Base-by-base conservation (phyloP, 2,888 invertebrate species). In the Selenia dentaria region DNA sequence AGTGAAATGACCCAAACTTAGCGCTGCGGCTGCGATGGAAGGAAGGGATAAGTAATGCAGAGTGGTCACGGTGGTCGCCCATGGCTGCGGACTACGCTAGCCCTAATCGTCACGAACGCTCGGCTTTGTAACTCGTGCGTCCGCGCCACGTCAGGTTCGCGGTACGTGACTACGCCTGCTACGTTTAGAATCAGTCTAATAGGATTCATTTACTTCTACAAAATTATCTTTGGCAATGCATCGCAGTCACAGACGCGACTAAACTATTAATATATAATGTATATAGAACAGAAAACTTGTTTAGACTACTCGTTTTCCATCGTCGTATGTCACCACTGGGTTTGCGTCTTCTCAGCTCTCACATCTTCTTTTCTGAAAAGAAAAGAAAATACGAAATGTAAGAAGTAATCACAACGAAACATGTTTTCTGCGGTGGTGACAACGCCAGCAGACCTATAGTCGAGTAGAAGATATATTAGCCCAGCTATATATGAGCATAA, bases 1-100 rank as follows among this genome's bases (percentile, higher is more conserved):
- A 64, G 70, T 68, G 82, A 86, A 86, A 84, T 83, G 85, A 83
- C 79, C 79, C 79, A 76, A 71, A 61, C 47, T 51, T 31, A 61
- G 67, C 62, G 67, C 52, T 66, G 74, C 57, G 55, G 61, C 26
- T 44, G 62, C 67, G 74, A 70, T 46, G 55, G 46, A 49, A 49
- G 50, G 42, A 26, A 26, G 47, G 55, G 56, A 35, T 12, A 14
- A 34, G 22, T 28, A 25, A 26, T 54, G 68, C 72, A 66, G 72
- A 59, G 80, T 86, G 77, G 75, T 67, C 61, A 63, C 72, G 79
- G 79, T 76, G 79, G 76, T 64, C 82, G 83, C 78, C 81, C 73
- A 52, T 81, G 89, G 89, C 89, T 89, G 81, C 70, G 59, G 77
- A 66, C 89, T 90, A 64, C 88, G 71, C 81, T 67, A 39, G 66